phyloP scores from a whole-genome alignment of 2,888 invertebrate species.

The Drosophila eohydei region DNA sequence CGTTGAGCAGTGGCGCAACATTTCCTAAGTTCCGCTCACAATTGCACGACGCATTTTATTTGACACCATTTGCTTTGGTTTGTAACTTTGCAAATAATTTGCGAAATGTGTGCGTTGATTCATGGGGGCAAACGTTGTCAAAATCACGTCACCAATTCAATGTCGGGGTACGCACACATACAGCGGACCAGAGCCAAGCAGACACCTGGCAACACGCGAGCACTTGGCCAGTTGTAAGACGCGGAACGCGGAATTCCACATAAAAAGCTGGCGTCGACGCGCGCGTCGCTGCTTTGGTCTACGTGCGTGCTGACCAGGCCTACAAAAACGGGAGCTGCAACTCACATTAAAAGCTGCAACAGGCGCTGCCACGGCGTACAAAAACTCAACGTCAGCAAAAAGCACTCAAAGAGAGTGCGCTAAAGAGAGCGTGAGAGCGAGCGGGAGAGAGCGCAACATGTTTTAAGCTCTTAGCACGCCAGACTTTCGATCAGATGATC shows the following conservation, averaged over 20 bases:
- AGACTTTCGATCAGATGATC: slow-evolving; percentile 51
- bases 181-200: not conserved
- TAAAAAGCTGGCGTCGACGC: slow-evolving; percentile 6
- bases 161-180: slow-evolving; percentile 17
- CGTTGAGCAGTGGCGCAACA: slow-evolving; percentile 37
- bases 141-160: slow-evolving; percentile 65
- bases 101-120: slow-evolving; percentile 53
- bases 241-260: slow-evolving; percentile 13
- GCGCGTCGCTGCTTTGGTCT: slow-evolving; percentile 29
- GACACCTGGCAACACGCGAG: slow-evolving; percentile 30
- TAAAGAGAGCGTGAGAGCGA: slow-evolving; percentile 9
- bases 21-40: slow-evolving; percentile 65
- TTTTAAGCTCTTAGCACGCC: slow-evolving; percentile 13
- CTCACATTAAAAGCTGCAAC: slow-evolving; percentile 31
- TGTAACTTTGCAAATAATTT: slow-evolving; percentile 65
- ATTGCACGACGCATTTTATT: slow-evolving; percentile 51
- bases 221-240: slow-evolving; percentile 27
- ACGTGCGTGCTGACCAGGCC: slow-evolving; percentile 54
- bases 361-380: slow-evolving; percentile 14
- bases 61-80: not conserved
- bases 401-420: slow-evolving; percentile 15
- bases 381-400: slow-evolving; percentile 1
- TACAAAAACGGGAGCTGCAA: slow-evolving; percentile 1
- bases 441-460: slow-evolving; percentile 7
- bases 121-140: slow-evolving; percentile 31